Conservation (phyloP, 2,113 vertebrate genomes). For the Himantopus leucocephalus region DNA sequence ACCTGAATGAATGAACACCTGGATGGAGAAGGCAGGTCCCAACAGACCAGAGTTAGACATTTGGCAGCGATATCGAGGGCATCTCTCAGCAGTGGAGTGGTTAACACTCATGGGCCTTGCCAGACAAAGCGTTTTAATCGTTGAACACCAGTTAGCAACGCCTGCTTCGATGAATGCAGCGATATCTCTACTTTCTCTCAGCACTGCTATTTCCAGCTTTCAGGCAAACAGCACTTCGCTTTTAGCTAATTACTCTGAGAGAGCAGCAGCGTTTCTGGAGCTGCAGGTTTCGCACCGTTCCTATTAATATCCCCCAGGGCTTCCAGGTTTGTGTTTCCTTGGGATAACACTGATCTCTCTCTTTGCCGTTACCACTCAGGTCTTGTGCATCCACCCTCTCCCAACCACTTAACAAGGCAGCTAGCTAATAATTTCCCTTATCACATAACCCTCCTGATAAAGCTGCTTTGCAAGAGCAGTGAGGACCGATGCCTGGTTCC, state of each 20-base stretch:
- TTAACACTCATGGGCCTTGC: conserved; percentile 21
- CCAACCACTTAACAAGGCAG: not conserved
- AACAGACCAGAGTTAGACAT: conserved; percentile 42
- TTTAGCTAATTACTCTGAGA: conserved; percentile 43
- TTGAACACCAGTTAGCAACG: not conserved
- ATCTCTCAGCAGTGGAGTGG: conserved; percentile 43
- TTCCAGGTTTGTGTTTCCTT: conserved; percentile 7
- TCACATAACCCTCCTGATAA: conserved; percentile 18
- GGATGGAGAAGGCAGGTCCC: conserved; percentile 61
- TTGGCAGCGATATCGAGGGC: conserved; percentile 1
- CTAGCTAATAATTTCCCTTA: conserved; percentile 34
- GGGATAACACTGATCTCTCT: not conserved
- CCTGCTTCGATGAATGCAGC: not conserved
- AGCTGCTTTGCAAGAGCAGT: not conserved
- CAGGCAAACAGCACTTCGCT: conserved; percentile 17
- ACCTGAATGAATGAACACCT: conserved; percentile 33
- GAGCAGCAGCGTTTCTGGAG: conserved; percentile 22
- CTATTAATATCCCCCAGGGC: conserved; percentile 44
- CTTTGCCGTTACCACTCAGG: not conserved
- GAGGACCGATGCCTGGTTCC: not conserved
- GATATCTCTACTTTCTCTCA: not conserved
- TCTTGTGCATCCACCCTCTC: not conserved
- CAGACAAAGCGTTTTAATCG: not conserved
- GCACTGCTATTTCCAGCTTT: not conserved
- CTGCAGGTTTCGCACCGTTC: conserved; percentile 27